These are phyloP conservation scores for Periphyllus acericola DNA, from an alignment of 2,888 invertebrate species.

Conservation along the genomic window DNA sequence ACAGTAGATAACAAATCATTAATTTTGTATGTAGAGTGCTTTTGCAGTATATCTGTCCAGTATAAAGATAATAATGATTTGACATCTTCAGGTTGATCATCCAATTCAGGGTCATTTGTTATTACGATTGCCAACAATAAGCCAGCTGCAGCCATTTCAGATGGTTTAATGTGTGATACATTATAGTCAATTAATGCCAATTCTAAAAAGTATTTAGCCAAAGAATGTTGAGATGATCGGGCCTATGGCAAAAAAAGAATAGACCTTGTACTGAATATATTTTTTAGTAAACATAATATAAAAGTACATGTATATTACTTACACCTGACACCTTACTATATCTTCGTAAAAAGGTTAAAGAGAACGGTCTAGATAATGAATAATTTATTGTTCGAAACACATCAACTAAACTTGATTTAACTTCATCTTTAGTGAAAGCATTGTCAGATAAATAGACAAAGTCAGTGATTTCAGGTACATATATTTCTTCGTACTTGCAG, in stretches of 20 bases:
- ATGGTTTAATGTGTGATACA: conserved; percentile 82
- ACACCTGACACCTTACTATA: conserved; percentile 72
- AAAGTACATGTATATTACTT: conserved; percentile 61
- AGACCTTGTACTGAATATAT: no score
- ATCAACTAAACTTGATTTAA: conserved; percentile 83
- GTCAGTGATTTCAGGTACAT: conserved; percentile 85
- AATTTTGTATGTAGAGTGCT: conserved; percentile 81
- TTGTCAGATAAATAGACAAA: conserved; percentile 92
- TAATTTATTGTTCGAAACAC: conserved; percentile 82
- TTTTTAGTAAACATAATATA: background rate
- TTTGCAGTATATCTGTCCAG: conserved; percentile 80
- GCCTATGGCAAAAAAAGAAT: conserved; percentile 70
- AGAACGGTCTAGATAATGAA: conserved; percentile 85
- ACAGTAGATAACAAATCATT: conserved; percentile 77
- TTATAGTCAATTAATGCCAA: conserved; percentile 83
- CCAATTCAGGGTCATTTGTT: conserved; percentile 66
- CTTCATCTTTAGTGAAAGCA: conserved; percentile 81
- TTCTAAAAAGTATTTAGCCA: conserved; percentile 93
- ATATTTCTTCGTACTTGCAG: conserved; percentile 95
- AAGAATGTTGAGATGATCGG: conserved; percentile 75
- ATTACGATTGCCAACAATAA: conserved; percentile 74
- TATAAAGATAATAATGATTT: conserved; percentile 67
- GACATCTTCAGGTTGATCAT: conserved; percentile 66
- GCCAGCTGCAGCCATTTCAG: conserved; percentile 84
- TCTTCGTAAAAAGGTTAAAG: conserved; percentile 89